Evolutionary conservation across 2,113 vertebrate genomes (phyloP).

Genomic region (Xerus inauris): DNA sequence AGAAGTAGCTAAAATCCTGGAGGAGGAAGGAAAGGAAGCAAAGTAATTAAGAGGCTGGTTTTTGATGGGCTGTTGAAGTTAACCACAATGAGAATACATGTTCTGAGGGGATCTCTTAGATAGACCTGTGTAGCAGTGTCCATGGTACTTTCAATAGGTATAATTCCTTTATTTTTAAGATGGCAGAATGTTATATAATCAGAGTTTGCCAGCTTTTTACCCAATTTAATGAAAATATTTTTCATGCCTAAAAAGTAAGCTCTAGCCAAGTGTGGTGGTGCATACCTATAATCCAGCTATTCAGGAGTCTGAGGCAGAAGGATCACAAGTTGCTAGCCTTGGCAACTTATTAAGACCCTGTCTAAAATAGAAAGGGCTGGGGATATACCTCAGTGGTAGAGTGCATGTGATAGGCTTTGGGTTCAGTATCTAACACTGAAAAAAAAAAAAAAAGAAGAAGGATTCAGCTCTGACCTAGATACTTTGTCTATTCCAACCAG

Average conservation of each 20-base stretch:
- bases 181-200: neutral
- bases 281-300: too few species aligned
- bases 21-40: neutral
- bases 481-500: neutral
- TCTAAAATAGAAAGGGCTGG: too few species aligned
- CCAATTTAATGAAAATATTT: neutral
- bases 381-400: too few species aligned
- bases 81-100: neutral
- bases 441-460: too few species aligned
- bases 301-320: too few species aligned
- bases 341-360: too few species aligned
- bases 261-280: neutral
- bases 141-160: neutral
- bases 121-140: neutral
- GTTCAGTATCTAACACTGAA: too few species aligned
- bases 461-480: neutral
- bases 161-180: neutral
- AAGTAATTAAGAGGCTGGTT: neutral
- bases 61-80: neutral
- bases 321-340: too few species aligned
- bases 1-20: neutral
- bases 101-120: neutral
- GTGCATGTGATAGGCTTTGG: too few species aligned
- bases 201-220: neutral
- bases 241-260: neutral